phyloP scores from a whole-genome alignment of 1,140 invertebrate genomes.

The Zophobas atratus region DNA sequence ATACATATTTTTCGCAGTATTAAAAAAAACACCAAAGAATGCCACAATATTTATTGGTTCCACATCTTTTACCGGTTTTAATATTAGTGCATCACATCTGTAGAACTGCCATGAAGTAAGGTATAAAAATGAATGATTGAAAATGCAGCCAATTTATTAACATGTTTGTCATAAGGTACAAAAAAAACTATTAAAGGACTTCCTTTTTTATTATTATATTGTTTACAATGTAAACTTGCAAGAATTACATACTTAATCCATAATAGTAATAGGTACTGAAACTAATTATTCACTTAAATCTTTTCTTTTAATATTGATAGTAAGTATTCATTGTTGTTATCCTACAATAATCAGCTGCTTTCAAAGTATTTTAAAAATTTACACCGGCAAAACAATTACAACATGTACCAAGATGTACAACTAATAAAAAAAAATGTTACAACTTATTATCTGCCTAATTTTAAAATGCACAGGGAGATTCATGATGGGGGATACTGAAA shows the following conservation, averaged over 20 bases:
- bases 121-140: too few species aligned
- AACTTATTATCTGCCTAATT: not conserved
- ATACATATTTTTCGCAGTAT: too few species aligned
- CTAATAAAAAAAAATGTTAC: slow-evolving; percentile 2
- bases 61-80: too few species aligned
- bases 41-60: too few species aligned
- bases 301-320: slow-evolving; percentile 10
- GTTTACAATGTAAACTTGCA: slow-evolving; percentile 33
- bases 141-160: not conserved
- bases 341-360: slow-evolving; percentile 25
- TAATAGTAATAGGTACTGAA: slow-evolving; percentile 21
- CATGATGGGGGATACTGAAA: not conserved
- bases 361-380: slow-evolving; percentile 9
- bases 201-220: slow-evolving; percentile 24
- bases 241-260: slow-evolving; percentile 27
- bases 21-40: too few species aligned
- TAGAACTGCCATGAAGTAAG: too few species aligned
- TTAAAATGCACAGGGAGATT: slow-evolving; percentile 12
- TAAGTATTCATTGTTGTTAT: slow-evolving; percentile 6
- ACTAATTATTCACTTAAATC: slow-evolving; percentile 19
- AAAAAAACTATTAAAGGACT: slow-evolving; percentile 12
- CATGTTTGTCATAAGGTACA: not conserved
- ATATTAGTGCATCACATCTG: too few species aligned
- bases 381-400: not conserved
- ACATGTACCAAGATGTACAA: not conserved